These are phyloP conservation scores for Ceratosolen fusciceps DNA, from an alignment of 1,140 invertebrate genomes.

Conservation along the genomic window DNA sequence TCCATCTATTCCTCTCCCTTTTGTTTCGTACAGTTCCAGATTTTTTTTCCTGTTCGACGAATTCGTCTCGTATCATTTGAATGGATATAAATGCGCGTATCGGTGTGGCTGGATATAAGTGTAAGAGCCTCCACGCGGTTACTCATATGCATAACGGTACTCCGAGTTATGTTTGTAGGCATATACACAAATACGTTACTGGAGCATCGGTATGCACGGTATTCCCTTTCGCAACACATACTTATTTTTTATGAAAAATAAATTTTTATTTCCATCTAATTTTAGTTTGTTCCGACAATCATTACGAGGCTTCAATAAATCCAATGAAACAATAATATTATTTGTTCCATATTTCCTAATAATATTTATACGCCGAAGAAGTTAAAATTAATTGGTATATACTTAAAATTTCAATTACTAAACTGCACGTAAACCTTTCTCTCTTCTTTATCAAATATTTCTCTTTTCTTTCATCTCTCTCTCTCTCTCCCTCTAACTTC, in stretches of 20 bases:
- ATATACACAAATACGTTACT: not conserved
- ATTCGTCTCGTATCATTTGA: not conserved
- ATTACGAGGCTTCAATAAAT: not conserved
- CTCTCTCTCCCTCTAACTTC: too few relatives aligned
- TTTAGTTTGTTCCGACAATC: not conserved
- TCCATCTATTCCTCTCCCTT: not conserved
- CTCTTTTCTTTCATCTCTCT: too few relatives aligned
- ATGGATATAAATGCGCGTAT: not conserved
- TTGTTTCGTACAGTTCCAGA: too few relatives aligned
- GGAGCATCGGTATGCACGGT: not conserved
- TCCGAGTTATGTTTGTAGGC: not conserved
- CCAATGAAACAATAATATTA: not conserved
- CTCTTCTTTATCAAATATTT: too few relatives aligned
- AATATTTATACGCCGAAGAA: too few relatives aligned
- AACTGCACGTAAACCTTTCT: too few relatives aligned
- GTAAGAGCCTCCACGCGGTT: not conserved
- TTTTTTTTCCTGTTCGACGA: not conserved
- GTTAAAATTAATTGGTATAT: too few relatives aligned
- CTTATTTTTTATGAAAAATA: too few relatives aligned
- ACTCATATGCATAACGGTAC: constrained; percentile 5
- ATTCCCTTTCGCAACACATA: not conserved
- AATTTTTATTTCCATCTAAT: too few relatives aligned
- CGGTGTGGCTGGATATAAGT: not conserved
- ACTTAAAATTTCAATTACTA: too few relatives aligned
- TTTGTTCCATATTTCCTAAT: too few relatives aligned